Percentiles rank a stretch among this genome's conserved stretches.
These are phyloP conservation scores for Tenualosa thibaudeaui DNA, from an alignment of 2,797 vertebrate species.

Conservation along the genomic window DNA sequence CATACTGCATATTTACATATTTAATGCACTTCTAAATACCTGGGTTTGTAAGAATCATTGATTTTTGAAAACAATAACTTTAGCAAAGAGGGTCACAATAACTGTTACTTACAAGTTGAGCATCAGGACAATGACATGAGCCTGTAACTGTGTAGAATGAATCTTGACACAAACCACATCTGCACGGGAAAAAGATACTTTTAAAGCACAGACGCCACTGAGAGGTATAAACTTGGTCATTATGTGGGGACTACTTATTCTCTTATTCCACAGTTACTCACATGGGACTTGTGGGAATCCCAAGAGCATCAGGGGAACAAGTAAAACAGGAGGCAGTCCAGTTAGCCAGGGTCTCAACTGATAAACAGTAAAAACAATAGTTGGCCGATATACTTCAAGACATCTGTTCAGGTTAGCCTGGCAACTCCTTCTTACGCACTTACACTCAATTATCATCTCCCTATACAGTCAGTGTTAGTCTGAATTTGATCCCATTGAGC, in stretches of 20 bases:
- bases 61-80: not conserved
- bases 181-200: not conserved
- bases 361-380: not conserved
- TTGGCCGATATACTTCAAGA: not conserved
- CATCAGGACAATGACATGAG: not conserved
- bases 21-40: no score
- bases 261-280: not conserved
- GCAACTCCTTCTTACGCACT: no score
- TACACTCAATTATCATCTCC: no score
- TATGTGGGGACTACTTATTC: not conserved
- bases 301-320: not conserved
- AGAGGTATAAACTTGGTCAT: not conserved
- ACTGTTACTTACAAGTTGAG: not conserved
- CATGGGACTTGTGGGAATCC: constrained; percentile 7
- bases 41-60: no score
- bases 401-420: no score
- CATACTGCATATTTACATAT: no score
- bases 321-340: constrained; percentile 3
- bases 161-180: constrained; percentile 12
- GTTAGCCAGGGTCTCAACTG: not conserved
- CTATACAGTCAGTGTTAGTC: no score
- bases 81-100: not conserved
- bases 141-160: not conserved
- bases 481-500: no score
- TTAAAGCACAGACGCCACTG: not conserved